Conservation (phyloP, 2,113 vertebrate species). For the Equus przewalskii region DNA sequence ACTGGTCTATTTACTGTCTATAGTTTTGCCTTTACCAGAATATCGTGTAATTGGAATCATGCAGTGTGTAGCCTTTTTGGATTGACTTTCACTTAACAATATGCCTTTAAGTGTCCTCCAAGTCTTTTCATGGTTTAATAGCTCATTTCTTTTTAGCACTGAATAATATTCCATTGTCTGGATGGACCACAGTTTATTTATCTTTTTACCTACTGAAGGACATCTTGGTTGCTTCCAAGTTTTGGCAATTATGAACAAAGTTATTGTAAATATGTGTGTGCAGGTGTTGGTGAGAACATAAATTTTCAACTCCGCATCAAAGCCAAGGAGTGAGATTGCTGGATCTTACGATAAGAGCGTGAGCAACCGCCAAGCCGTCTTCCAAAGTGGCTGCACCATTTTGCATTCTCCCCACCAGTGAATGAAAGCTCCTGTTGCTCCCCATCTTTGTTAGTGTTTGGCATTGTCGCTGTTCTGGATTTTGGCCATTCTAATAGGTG, state of each 20-base stretch:
- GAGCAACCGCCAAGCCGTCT: not conserved
- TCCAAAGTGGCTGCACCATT: rapidly evolving
- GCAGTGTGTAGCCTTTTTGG: rapidly evolving
- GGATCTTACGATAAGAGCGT: not conserved
- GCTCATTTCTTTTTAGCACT: not conserved
- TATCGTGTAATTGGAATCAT: rapidly evolving
- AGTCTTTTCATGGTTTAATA: not conserved
- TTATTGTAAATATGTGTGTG: rapidly evolving
- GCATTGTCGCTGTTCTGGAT: no score
- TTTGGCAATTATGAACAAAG: not conserved
- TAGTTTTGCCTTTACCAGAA: not conserved
- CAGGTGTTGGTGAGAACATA: not conserved
- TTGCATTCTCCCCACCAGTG: rapidly evolving
- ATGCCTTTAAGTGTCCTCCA: not conserved
- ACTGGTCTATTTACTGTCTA: no score
- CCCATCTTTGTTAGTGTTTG: rapidly evolving
- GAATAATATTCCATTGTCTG: not conserved
- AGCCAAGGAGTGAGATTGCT: not conserved
- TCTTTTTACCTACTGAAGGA: not conserved
- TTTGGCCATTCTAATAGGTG: not conserved
- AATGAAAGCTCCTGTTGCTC: rapidly evolving
- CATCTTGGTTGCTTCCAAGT: not conserved
- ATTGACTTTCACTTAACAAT: no score
- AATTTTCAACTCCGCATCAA: not conserved
- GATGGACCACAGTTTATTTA: not conserved